These are phyloP conservation scores for Momotus momota DNA, from an alignment of 2,797 vertebrate species.

Conservation along the genomic window DNA sequence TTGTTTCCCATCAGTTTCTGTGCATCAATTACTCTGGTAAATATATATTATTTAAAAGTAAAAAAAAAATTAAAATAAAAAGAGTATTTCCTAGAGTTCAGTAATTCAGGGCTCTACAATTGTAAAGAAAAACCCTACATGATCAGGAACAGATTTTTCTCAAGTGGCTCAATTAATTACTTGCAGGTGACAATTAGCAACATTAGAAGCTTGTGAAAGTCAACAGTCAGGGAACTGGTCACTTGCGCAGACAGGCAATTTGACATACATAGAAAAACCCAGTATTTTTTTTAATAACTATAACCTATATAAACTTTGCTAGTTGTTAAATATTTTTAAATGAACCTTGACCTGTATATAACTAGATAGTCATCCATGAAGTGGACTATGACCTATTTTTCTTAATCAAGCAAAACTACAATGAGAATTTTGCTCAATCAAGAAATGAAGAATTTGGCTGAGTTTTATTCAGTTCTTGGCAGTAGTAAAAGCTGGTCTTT, in stretches of 20 bases:
- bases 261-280: neutral
- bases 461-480: conserved; percentile 5
- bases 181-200: conserved; percentile 6
- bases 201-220: conserved; percentile 11
- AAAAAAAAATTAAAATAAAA: neutral
- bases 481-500: conserved; percentile 6
- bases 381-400: neutral
- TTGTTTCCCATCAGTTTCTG: neutral
- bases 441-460: conserved; percentile 32
- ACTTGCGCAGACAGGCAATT: neutral
- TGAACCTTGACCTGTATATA: neutral
- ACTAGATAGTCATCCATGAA: neutral
- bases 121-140: neutral
- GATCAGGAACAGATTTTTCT: conserved; percentile 3
- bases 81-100: neutral
- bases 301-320: neutral
- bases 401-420: conserved; percentile 48
- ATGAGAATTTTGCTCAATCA: conserved; percentile 51
- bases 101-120: neutral
- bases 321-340: neutral
- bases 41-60: neutral
- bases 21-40: neutral
- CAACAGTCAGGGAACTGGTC: neutral
- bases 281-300: neutral
- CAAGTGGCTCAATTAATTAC: neutral